Evolutionary conservation across 2,113 vertebrate species (phyloP).

Genomic region (Thermophis baileyi): DNA sequence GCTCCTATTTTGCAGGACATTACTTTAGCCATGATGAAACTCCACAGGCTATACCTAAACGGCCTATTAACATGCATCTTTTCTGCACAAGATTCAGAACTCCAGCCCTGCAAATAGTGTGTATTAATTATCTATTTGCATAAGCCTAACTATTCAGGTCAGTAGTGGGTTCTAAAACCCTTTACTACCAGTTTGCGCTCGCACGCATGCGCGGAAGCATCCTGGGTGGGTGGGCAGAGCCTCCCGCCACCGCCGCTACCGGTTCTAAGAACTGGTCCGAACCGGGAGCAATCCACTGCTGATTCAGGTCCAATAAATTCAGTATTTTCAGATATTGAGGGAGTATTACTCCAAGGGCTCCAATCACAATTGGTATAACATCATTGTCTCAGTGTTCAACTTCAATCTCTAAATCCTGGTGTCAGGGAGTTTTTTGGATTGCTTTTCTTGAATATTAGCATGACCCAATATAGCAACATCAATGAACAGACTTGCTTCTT

Average conservation of each 20-base stretch:
- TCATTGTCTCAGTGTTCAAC: neutral
- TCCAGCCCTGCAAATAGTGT: slow-evolving; percentile 12
- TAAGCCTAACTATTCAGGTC: neutral
- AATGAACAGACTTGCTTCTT: neutral
- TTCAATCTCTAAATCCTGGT: neutral
- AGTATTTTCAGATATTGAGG: neutral
- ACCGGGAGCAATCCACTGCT: no score
- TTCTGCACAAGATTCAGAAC: neutral
- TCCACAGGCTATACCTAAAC: slow-evolving; percentile 18
- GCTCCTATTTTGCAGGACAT: slow-evolving; percentile 5
- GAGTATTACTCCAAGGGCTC: neutral
- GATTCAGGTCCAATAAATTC: neutral
- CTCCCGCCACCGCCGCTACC: no score
- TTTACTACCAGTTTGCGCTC: no score
- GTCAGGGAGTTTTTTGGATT: no score
- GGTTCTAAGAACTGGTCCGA: no score
- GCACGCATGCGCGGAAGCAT: no score
- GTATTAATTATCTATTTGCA: slow-evolving; percentile 28
- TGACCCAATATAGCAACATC: neutral
- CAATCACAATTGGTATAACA: neutral
- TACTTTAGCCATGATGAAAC: slow-evolving; percentile 8
- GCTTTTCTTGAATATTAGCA: neutral
- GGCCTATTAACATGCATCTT: slow-evolving; percentile 32
- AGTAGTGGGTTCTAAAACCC: no score
- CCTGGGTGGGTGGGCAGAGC: no score